Evolutionary conservation across 1,140 invertebrate species (phyloP).

Genomic region (Pemphigus obesinymphae): DNA sequence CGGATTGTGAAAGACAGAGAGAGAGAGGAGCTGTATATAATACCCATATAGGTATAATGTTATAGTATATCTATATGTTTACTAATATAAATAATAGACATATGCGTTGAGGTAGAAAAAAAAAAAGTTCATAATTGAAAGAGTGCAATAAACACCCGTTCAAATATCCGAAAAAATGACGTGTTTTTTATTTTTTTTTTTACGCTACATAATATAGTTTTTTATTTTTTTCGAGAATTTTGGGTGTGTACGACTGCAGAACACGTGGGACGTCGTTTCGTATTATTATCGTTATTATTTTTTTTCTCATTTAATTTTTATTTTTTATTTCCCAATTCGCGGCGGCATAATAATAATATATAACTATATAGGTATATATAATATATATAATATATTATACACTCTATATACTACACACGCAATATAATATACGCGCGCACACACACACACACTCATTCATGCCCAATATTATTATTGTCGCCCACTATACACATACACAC

Average conservation of each 20-base stretch:
- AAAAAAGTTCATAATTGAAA: background rate
- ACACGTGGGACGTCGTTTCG: constrained; percentile 21
- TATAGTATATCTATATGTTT: too few relatives aligned
- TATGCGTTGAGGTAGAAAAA: too few relatives aligned
- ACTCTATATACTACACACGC: background rate
- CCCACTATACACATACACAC: background rate
- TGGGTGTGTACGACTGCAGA: constrained; percentile 7
- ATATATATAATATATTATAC: too few relatives aligned
- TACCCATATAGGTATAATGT: too few relatives aligned
- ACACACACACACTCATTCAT: background rate
- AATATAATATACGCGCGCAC: background rate
- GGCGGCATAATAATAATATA: background rate
- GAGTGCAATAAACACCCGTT: background rate
- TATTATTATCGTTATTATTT: too few relatives aligned
- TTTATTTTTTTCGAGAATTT: constrained; percentile 12
- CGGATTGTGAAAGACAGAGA: too few relatives aligned
- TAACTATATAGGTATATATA: background rate
- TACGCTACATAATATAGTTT: background rate
- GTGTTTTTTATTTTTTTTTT: too few relatives aligned
- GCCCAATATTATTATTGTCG: constrained; percentile 26
- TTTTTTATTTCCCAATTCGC: constrained; percentile 35
- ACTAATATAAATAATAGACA: too few relatives aligned
- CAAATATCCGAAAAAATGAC: background rate
- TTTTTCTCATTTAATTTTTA: constrained; percentile 9
- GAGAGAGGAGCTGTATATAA: too few relatives aligned